Evolutionary conservation across 2,888 invertebrate species (phyloP).

Genomic region (Thymelicus sylvestris): DNA sequence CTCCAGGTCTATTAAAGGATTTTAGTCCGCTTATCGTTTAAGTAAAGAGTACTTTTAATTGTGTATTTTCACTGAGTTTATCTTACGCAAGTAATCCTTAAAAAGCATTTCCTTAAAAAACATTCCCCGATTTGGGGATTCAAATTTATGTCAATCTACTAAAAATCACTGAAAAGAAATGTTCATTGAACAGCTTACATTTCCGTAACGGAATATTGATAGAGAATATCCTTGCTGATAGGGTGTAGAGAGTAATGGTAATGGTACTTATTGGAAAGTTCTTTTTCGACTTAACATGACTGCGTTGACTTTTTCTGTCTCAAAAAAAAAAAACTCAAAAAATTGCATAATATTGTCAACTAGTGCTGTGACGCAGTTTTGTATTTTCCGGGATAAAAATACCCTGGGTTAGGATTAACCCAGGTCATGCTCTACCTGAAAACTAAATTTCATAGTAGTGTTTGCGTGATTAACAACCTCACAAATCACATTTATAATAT

Average conservation of each 20-base stretch:
- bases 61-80: neutral
- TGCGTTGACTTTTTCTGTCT: no score
- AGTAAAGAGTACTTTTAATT: neutral
- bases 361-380: no score
- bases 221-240: neutral
- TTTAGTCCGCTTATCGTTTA: no score
- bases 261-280: neutral
- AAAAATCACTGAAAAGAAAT: constrained; percentile 13
- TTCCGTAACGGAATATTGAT: neutral
- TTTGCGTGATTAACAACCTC: no score
- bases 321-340: no score
- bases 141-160: constrained; percentile 12
- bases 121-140: neutral
- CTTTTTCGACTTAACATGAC: neutral
- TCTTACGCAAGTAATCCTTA: neutral
- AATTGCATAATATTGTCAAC: no score
- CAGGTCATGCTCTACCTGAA: no score
- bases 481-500: no score
- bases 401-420: no score
- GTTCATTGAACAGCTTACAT: constrained; percentile 13
- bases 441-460: no score
- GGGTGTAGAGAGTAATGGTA: neutral
- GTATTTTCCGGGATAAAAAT: no score
- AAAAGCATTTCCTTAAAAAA: neutral
- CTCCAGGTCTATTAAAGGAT: no score